Conservation (phyloP, 2,113 vertebrate genomes). For the Oxygymnocypris stewartii region DNA sequence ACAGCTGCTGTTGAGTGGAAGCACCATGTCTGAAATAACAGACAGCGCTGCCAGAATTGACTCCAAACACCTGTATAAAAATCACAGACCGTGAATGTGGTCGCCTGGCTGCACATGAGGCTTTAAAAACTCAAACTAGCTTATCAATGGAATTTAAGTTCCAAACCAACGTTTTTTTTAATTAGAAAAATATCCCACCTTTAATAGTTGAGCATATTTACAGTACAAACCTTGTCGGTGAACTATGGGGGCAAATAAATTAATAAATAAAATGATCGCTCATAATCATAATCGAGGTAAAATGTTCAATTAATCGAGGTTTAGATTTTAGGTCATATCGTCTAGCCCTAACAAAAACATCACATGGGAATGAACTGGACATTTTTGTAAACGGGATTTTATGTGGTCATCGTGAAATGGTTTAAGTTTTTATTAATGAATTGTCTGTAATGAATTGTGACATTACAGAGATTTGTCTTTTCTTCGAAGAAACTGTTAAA, state of each 20-base stretch:
- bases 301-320: too few relatives aligned
- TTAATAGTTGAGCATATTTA: too few relatives aligned
- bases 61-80: constrained; percentile 4
- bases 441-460: neutral
- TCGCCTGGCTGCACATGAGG: neutral
- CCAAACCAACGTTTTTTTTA: neutral
- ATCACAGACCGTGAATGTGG: neutral
- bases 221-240: too few relatives aligned
- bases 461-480: neutral
- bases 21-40: neutral
- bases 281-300: too few relatives aligned
- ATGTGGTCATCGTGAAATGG: neutral
- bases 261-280: too few relatives aligned
- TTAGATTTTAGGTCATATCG: too few relatives aligned
- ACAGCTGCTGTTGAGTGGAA: neutral
- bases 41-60: neutral
- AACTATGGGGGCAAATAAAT: too few relatives aligned
- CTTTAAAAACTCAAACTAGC: constrained; percentile 1
- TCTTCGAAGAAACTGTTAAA: neutral
- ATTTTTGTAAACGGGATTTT: neutral
- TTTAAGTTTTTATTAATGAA: neutral
- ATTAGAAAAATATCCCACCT: too few relatives aligned
- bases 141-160: neutral
- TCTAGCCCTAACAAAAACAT: too few relatives aligned
- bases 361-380: too few relatives aligned